phyloP scores from a whole-genome alignment of 1,140 invertebrate species.

The Hyles euphorbiae region DNA sequence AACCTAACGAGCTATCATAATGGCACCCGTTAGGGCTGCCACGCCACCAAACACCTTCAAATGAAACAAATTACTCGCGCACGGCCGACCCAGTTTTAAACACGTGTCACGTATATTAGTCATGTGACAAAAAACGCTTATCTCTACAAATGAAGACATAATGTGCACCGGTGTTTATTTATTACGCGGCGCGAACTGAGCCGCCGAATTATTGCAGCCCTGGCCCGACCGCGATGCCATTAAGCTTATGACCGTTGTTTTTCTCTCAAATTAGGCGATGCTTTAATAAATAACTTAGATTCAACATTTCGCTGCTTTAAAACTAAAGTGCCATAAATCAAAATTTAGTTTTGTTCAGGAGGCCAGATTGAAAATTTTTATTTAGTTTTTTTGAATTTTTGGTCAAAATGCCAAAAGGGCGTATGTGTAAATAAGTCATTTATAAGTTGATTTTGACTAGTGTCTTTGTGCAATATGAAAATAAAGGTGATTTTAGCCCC shows the following conservation, averaged over 20 bases:
- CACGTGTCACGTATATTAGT: slow-evolving; percentile 38
- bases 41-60: slow-evolving; percentile 46
- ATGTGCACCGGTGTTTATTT: slow-evolving; percentile 7
- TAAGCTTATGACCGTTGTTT: slow-evolving; percentile 13
- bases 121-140: slow-evolving; percentile 35
- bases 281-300: slow-evolving; percentile 9
- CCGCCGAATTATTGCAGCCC: slow-evolving; percentile 11
- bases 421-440: no score
- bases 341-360: no score
- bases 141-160: slow-evolving; percentile 28
- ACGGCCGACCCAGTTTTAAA: slow-evolving; percentile 35
- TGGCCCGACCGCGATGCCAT: slow-evolving; percentile 14
- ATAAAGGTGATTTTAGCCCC: no score
- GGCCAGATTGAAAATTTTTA: no score
- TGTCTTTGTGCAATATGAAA: no score
- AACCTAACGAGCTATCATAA: slow-evolving; percentile 66
- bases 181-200: slow-evolving; percentile 5
- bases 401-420: no score
- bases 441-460: no score
- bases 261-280: slow-evolving; percentile 12
- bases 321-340: no score
- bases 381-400: no score
- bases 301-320: no score
- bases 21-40: slow-evolving; percentile 55
- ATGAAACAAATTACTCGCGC: slow-evolving; percentile 59